These are phyloP conservation scores for Porites divaricata DNA, from an alignment of 92 coral and sea anemone species.

Conservation along the genomic window DNA sequence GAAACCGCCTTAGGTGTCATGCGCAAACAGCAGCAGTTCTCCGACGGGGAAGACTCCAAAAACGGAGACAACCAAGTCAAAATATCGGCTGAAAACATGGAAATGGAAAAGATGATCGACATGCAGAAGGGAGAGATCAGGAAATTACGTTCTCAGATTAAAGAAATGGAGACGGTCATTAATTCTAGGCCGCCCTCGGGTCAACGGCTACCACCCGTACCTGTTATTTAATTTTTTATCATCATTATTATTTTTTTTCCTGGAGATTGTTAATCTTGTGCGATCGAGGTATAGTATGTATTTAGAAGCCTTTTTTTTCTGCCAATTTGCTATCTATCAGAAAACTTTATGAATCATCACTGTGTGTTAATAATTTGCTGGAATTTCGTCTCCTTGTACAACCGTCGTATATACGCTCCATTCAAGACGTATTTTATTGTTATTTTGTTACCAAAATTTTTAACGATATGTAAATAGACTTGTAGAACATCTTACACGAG, in stretches of 20 bases:
- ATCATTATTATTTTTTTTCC: not conserved
- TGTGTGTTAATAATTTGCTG: no score
- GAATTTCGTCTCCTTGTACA: no score
- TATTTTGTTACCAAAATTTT: constrained; percentile 1
- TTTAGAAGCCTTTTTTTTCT: not conserved
- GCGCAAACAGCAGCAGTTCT: constrained; percentile 87
- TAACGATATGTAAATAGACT: constrained; percentile 10
- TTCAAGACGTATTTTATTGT: not conserved
- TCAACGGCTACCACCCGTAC: constrained; percentile 87
- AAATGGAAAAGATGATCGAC: constrained; percentile 90
- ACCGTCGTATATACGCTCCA: no score
- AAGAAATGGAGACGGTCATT: constrained; percentile 81
- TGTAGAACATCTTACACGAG: no score
- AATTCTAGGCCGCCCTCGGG: constrained; percentile 94
- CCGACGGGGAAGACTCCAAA: constrained; percentile 40
- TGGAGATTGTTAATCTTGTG: no score
- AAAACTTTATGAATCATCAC: not conserved
- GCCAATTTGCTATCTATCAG: not conserved
- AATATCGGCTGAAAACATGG: constrained; percentile 64
- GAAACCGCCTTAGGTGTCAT: constrained; percentile 97
- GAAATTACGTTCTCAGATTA: constrained; percentile 91
- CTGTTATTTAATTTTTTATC: constrained; percentile 58
- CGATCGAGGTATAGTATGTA: no score
- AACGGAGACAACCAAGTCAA: constrained; percentile 52
- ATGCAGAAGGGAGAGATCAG: constrained; percentile 95